Conservation (phyloP, 2,888 invertebrate species). For the Chalcosyrphus nemorum region DNA sequence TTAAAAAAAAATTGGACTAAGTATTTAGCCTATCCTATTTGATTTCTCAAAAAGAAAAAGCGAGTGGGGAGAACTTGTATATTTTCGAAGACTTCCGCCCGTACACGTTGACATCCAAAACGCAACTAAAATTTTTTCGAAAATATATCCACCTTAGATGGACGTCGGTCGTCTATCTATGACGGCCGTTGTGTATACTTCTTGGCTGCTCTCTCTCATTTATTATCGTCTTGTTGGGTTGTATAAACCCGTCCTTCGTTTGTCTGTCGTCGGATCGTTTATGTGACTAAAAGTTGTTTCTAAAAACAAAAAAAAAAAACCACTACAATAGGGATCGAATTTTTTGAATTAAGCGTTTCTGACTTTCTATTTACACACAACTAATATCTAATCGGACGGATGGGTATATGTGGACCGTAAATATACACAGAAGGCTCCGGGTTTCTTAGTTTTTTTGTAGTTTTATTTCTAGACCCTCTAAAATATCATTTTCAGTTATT, state of each 20-base stretch:
- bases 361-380: conserved; percentile 62
- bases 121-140: conserved; percentile 80
- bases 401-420: conserved; percentile 23
- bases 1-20: too few species aligned
- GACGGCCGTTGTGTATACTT: conserved; percentile 48
- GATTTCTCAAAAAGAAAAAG: too few species aligned
- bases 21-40: too few species aligned
- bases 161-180: conserved; percentile 74
- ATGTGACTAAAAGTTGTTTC: conserved; percentile 22
- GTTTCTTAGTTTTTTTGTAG: conserved; percentile 44
- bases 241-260: conserved; percentile 52
- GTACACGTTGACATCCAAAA: conserved; percentile 81
- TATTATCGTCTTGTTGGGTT: conserved; percentile 2
- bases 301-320: conserved; percentile 11
- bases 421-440: conserved; percentile 61
- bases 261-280: conserved; percentile 52
- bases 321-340: conserved; percentile 64
- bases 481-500: conserved; percentile 66
- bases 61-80: neutral
- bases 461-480: conserved; percentile 66
- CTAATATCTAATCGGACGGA: conserved; percentile 53
- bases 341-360: conserved; percentile 54
- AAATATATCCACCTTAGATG: conserved; percentile 82
- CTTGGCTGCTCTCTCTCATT: conserved; percentile 43
- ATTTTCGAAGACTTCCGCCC: conserved; percentile 73